Conservation (phyloP, 2,797 vertebrate species). For the Podarcis siculus region DNA sequence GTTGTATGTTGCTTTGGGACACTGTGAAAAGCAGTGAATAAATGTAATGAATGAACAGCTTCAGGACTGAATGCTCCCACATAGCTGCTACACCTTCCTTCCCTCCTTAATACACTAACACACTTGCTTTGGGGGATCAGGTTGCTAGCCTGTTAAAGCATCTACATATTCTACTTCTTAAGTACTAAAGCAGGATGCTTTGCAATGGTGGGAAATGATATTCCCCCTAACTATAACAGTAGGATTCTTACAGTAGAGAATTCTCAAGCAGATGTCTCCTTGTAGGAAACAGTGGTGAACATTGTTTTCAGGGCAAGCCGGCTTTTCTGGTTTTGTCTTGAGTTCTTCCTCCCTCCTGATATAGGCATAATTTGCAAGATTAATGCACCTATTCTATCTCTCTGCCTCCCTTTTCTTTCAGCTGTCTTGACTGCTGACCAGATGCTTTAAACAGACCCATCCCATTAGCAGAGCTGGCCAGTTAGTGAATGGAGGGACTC, state of each 20-base stretch:
- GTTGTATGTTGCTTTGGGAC: too few relatives aligned
- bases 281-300: not conserved
- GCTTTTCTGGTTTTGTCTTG: slow-evolving; percentile 2
- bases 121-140: not conserved
- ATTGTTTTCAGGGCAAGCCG: slow-evolving; percentile 27
- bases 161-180: not conserved
- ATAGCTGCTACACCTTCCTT: not conserved
- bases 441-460: not conserved
- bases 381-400: slow-evolving; percentile 15
- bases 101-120: not conserved
- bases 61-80: not conserved
- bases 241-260: not conserved
- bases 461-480: not conserved
- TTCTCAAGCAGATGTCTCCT: slow-evolving; percentile 13
- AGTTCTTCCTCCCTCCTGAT: slow-evolving; percentile 12
- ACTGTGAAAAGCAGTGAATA: too few relatives aligned
- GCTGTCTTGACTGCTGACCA: not conserved
- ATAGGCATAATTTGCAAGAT: not conserved
- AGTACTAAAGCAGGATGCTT: not conserved
- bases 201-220: not conserved
- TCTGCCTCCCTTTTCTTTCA: slow-evolving; percentile 3
- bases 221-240: not conserved
- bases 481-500: not conserved
- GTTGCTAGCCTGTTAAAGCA: not conserved
- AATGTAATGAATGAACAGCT: too few relatives aligned